phyloP scores from a whole-genome alignment of 30 jellyfish, hydroid and myxozoan species.

The Turritopsis dohrnii region DNA sequence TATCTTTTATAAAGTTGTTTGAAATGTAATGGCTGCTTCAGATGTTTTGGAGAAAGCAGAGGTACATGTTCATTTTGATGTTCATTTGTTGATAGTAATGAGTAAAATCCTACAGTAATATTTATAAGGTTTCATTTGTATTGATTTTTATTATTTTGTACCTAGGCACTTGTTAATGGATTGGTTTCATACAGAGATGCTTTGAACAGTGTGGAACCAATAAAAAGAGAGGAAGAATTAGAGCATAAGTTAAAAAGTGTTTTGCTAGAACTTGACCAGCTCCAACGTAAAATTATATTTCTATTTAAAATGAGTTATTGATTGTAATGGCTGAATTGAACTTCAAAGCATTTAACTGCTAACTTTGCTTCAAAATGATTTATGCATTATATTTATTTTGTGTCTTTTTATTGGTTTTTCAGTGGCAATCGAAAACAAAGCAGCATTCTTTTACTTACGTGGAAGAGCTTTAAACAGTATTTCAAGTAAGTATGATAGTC shows the following conservation, averaged over 20 bases:
- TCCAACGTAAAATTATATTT: slow-evolving; percentile 45
- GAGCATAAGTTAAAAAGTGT: slow-evolving; percentile 47
- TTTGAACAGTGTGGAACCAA: slow-evolving; percentile 47
- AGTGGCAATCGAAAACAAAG: slow-evolving; percentile 86
- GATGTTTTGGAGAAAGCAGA: neutral
- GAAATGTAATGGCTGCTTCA: neutral
- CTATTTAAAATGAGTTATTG: neutral
- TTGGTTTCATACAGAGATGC: slow-evolving; percentile 50
- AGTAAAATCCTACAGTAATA: neutral
- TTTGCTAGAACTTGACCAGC: slow-evolving; percentile 43
- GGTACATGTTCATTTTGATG: neutral
- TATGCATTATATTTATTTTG: too few species aligned
- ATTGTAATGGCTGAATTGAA: neutral
- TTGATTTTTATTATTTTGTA: neutral
- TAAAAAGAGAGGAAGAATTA: slow-evolving; percentile 40
- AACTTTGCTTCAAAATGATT: too few species aligned
- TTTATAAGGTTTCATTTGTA: neutral
- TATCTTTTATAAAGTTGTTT: too few species aligned
- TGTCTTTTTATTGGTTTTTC: neutral
- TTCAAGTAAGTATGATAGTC: slow-evolving; percentile 61
- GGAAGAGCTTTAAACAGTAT: slow-evolving; percentile 74
- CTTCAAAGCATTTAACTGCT: neutral
- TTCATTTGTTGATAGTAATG: too few species aligned
- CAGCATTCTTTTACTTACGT: slow-evolving; percentile 73
- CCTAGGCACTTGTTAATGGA: slow-evolving; percentile 57